Evolutionary conservation across 2,113 vertebrate genomes (phyloP).

Genomic region (Leucopsar rothschildi): DNA sequence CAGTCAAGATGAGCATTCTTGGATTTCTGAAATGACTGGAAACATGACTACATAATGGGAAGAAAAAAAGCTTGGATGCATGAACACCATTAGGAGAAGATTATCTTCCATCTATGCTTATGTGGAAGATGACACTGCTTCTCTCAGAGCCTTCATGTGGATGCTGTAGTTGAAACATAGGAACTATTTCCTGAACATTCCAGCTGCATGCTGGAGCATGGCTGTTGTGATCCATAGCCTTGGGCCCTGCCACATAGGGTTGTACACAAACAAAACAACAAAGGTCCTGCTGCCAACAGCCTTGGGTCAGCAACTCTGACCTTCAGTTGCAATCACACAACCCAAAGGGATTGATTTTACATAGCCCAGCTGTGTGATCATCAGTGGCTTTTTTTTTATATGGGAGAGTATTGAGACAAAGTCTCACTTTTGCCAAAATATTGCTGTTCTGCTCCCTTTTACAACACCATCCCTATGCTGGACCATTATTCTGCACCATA

Average conservation of each 20-base stretch:
- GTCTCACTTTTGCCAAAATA: neutral
- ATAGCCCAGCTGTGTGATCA: neutral
- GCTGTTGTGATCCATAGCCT: neutral
- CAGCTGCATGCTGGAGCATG: neutral
- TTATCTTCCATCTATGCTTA: neutral
- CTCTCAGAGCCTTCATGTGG: neutral
- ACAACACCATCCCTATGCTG: neutral
- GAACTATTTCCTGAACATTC: neutral
- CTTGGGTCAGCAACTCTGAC: neutral
- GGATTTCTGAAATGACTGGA: neutral
- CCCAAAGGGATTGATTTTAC: neutral
- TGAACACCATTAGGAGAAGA: neutral
- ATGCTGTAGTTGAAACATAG: neutral
- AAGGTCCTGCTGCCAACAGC: neutral
- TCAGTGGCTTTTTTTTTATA: neutral
- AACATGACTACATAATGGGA: neutral
- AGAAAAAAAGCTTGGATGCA: neutral
- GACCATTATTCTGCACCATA: neutral
- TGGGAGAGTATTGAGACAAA: neutral
- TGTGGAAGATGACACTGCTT: neutral
- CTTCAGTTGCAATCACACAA: rapidly evolving
- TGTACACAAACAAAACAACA: neutral
- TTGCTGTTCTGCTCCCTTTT: neutral
- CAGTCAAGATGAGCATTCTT: neutral
- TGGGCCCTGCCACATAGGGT: rapidly evolving